phyloP scores from a whole-genome alignment of 2,113 vertebrate species.

The Herpailurus yagouaroundi region DNA sequence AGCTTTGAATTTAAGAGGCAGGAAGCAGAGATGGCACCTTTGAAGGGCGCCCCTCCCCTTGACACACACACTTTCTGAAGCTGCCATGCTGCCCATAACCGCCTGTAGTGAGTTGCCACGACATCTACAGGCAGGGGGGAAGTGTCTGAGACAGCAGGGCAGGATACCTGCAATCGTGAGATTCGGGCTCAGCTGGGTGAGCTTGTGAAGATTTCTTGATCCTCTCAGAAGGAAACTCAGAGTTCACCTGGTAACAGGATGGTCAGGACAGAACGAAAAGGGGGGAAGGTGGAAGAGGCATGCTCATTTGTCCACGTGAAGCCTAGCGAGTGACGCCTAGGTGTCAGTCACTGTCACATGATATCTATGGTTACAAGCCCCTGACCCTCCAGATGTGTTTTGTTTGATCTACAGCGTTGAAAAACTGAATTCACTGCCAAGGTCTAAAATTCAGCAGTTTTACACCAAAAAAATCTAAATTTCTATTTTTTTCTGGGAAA shows the following conservation, averaged over 20 bases:
- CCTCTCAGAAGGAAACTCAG: neutral
- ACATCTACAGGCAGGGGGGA: neutral
- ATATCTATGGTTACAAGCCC: neutral
- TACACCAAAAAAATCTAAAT: neutral
- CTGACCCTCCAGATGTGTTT: neutral
- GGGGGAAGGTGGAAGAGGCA: neutral
- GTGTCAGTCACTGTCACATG: neutral
- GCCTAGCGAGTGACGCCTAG: neutral
- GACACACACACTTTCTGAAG: neutral
- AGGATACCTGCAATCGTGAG: neutral
- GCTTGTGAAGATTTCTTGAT: neutral
- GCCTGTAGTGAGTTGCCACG: neutral
- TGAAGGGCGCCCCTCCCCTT: neutral
- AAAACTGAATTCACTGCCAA: neutral
- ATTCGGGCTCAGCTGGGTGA: neutral
- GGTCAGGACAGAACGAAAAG: neutral
- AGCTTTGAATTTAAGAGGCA: constrained; percentile 25
- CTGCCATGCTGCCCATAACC: neutral
- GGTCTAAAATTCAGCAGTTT: neutral
- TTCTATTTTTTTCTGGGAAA: neutral
- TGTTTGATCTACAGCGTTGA: neutral
- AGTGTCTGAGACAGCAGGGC: neutral
- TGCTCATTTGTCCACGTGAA: neutral
- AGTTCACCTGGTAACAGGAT: neutral
- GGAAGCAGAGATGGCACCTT: neutral